phyloP scores from a whole-genome alignment of 2,797 vertebrate genomes.

The Trachurus trachurus region DNA sequence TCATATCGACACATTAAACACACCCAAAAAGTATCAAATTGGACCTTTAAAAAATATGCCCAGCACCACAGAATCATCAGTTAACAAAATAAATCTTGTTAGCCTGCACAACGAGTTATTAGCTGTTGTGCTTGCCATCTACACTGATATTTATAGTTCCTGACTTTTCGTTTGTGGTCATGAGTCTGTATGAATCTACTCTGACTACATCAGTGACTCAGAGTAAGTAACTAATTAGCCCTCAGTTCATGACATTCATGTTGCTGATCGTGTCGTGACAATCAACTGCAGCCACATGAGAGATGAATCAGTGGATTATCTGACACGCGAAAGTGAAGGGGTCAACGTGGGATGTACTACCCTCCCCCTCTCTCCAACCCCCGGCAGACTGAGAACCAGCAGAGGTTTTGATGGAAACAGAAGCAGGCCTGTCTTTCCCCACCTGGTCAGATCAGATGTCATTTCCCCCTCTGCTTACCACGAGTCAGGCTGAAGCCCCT shows the following conservation, averaged over 20 bases:
- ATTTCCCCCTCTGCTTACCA: slow-evolving; percentile 9
- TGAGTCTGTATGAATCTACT: background rate
- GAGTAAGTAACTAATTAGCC: background rate
- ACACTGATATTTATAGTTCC: background rate
- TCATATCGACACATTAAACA: no score
- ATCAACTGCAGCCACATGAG: background rate
- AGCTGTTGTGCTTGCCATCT: slow-evolving; percentile 16
- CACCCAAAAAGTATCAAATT: no score
- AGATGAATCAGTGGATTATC: background rate
- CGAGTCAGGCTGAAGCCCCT: slow-evolving; percentile 43
- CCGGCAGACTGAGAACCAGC: slow-evolving; percentile 14
- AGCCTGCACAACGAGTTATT: background rate
- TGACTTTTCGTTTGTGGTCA: background rate
- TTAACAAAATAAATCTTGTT: no score
- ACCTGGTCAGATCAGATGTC: slow-evolving; percentile 57
- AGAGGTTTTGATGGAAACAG: slow-evolving; percentile 59
- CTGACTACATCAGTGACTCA: background rate
- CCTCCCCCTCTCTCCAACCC: background rate
- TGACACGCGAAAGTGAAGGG: slow-evolving; percentile 19
- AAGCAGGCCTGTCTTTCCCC: slow-evolving; percentile 52
- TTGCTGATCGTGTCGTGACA: background rate
- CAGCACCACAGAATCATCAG: no score
- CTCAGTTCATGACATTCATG: background rate
- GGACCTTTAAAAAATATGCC: no score
- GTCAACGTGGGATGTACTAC: slow-evolving; percentile 40